Base-by-base conservation (phyloP, 2,113 vertebrate species). In the Scomber colias region DNA sequence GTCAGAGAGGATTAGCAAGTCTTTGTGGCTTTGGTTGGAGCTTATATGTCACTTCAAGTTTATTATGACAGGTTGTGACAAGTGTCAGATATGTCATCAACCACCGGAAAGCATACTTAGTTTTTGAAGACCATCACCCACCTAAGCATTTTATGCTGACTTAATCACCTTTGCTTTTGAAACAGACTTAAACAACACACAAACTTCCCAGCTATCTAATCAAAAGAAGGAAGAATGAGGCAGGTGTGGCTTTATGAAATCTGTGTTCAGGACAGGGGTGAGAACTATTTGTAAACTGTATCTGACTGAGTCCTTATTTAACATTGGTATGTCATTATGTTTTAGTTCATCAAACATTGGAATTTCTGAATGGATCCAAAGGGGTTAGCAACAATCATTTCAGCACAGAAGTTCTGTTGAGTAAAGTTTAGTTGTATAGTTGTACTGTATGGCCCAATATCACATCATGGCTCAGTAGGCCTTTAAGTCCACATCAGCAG, bases 31-130 rank as follows among this genome's bases (percentile, higher is more conserved):
- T 76, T 79, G 64, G 11, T 4, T 16, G 35, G 35, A 77, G 65
- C 40, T 75, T 51, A 56, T 74, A 19, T 54, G 67, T 57, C 61
- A 63, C 46, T 61, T 67, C 65, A 66, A 70, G 46, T 77, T 75
- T 68, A 54, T 44, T 75, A 56, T 77, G 77, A 85, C 67, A 35
- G 53, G 62, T 71, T 85, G 21, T 53, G 63, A 75, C 57, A 83
- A 21, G 83, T 68, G 67, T 67, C 64, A 78, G 71, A 74, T 81
- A 24, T n/a, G 73, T 77, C 84, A 19, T 82, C 73, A 72, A 77
- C 54, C 17, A 60, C n/a, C 44, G 21, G 62, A 53, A 67, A 54
- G 16, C 56, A 64, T 4, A 17, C 21, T 74, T 67, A 5, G 10
- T 56, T 56, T 69, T 40, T 61, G 5, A 30, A 71, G 40, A 45